These are phyloP conservation scores for Urocitellus parryii DNA, from an alignment of 2,113 vertebrate species.

Conservation along the genomic window DNA sequence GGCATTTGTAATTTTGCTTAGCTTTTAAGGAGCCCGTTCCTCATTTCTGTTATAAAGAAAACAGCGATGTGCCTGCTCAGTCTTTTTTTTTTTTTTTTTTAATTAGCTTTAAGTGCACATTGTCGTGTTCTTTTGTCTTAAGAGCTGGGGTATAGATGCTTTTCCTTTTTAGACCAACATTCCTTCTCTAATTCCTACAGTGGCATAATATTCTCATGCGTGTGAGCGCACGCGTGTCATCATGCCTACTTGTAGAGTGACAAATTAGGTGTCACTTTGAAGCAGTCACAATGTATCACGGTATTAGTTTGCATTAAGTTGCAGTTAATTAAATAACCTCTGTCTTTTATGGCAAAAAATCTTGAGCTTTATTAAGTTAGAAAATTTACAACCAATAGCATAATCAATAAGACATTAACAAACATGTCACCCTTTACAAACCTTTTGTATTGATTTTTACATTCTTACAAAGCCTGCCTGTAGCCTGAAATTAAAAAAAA, in stretches of 20 bases:
- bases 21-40: not conserved
- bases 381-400: constrained; percentile 85
- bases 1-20: not conserved
- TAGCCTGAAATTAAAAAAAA: constrained; percentile 47
- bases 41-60: constrained; percentile 43
- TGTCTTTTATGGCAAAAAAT: constrained; percentile 82
- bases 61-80: not conserved
- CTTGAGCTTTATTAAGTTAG: constrained; percentile 87
- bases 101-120: not conserved
- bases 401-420: constrained; percentile 89
- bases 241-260: constrained; percentile 67
- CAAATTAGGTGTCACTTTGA: constrained; percentile 80
- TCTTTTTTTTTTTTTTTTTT: not conserved
- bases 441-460: constrained; percentile 85
- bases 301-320: constrained; percentile 84
- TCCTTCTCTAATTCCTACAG: not conserved
- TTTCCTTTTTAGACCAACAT: constrained; percentile 30
- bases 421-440: constrained; percentile 85
- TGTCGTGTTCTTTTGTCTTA: not conserved
- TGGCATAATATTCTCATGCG: not conserved
- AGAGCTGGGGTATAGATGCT: not conserved
- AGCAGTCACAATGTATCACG: constrained; percentile 80
- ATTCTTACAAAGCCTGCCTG: constrained; percentile 77
- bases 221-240: constrained; percentile 15
- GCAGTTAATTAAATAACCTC: constrained; percentile 86